phyloP scores from a whole-genome alignment of 2,888 invertebrate genomes.

The Oscheius sp. region DNA sequence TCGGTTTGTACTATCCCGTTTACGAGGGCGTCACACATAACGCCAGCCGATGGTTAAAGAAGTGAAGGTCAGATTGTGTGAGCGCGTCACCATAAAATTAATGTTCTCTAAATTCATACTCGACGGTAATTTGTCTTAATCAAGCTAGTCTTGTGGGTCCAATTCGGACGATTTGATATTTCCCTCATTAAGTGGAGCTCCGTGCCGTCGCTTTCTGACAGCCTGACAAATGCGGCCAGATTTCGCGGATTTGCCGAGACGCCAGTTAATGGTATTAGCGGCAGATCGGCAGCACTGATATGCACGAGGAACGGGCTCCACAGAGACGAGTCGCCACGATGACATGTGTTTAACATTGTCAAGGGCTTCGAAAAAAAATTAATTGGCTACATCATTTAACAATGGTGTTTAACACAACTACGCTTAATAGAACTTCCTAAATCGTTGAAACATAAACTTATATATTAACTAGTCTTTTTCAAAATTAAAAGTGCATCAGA shows the following conservation, averaged over 20 bases:
- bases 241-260: slow-evolving; percentile 30
- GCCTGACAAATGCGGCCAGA: slow-evolving; percentile 30
- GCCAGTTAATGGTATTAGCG: slow-evolving; percentile 33
- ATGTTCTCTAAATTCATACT: too few species aligned
- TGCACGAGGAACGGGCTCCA: background rate
- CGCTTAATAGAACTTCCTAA: too few species aligned
- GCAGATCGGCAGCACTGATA: slow-evolving; percentile 30
- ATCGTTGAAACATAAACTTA: too few species aligned
- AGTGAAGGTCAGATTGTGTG: slow-evolving; percentile 11
- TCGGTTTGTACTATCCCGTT: slow-evolving; percentile 15
- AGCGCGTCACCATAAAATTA: too few species aligned
- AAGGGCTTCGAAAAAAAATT: too few species aligned
- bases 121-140: slow-evolving; percentile 8
- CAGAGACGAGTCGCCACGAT: background rate
- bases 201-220: slow-evolving; percentile 13
- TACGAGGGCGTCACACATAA: slow-evolving; percentile 22
- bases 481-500: too few species aligned
- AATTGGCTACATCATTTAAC: too few species aligned
- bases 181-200: slow-evolving; percentile 10
- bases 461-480: too few species aligned
- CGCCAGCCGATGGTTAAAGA: slow-evolving; percentile 15
- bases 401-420: too few species aligned
- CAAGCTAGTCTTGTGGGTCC: background rate
- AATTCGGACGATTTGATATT: background rate
- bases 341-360: background rate